Evolutionary conservation across 2,113 vertebrate species (phyloP), one percentile per base, ranked within the genome.

Genomic region (Oryzias celebensis): DNA sequence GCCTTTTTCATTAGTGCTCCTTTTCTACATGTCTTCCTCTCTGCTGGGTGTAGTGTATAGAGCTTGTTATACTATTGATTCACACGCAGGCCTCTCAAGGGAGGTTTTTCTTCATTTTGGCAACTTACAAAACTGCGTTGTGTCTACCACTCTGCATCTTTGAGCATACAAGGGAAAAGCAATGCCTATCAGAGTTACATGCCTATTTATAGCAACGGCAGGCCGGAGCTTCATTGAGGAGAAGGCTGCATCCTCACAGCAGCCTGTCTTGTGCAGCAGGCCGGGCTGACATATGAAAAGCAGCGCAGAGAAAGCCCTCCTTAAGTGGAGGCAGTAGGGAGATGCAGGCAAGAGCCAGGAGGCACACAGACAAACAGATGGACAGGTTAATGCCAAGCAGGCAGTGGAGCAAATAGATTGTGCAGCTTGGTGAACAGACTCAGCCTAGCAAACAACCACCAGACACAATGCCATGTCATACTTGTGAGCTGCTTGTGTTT

Each of bases 281-380:
- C 79, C 83, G 44, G 84, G 70, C 70, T 88, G 85, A 86, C 88
- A 87, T 83, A 81, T 85, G 87, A 88, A 88, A 85, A 70, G 59
- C 81, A 71, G 85, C 83, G 81, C 84, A 65, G 71, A 87, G 84
- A 81, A 87, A 85, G 73, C 81, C 77, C 78, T 51, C 80, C 78
- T 85, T 86, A 88, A 87, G 84, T 81, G 81, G 85, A 87, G 81
- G 85, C 82, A 59, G 80, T 80, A 71, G 83, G 77, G 80, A 86
- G 81, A 85, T 59, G 83, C 72, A 66, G 76, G 68, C 47, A 42
- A 84, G 84, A 86, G 87, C 87, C 87, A 88, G 87, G 82, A 90
- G 87, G 87, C 84, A 84, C 88, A 86, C 87, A 88, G 85, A 84
- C 85, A 85, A 85, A 87, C 87, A 92, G 90, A 92, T 88, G 89